Evolutionary conservation across 2,888 invertebrate species (phyloP).

Genomic region (Drosophila helvetica): DNA sequence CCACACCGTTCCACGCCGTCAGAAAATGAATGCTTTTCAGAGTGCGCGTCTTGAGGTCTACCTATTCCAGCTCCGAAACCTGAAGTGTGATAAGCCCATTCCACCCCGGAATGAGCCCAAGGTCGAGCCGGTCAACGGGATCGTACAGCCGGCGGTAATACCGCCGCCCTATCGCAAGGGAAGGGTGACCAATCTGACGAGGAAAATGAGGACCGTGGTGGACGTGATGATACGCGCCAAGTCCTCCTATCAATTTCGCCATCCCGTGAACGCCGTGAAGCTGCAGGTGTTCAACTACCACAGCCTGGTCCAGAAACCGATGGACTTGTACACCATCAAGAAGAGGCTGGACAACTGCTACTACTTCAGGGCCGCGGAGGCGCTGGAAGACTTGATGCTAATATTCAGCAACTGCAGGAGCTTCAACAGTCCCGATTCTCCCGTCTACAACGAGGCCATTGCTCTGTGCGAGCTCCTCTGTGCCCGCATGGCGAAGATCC

Average conservation of each 20-base stretch:
- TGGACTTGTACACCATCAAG: neutral
- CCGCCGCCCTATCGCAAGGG: slow-evolving; percentile 37
- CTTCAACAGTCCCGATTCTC: no score
- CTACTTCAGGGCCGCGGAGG: no score
- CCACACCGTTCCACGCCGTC: no score
- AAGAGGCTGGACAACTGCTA: neutral
- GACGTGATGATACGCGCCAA: slow-evolving; percentile 6
- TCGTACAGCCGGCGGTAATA: slow-evolving; percentile 49
- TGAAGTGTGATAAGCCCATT: no score
- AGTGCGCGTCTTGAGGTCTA: no score
- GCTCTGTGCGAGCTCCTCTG: no score
- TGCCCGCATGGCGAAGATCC: no score
- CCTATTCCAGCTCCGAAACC: no score
- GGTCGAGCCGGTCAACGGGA: slow-evolving; percentile 45
- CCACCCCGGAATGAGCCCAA: slow-evolving; percentile 12
- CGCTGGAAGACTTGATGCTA: no score
- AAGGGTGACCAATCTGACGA: slow-evolving; percentile 43
- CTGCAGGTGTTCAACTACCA: neutral
- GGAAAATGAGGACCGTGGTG: slow-evolving; percentile 23
- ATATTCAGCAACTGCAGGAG: no score
- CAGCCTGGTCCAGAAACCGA: neutral
- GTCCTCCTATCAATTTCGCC: slow-evolving; percentile 24
- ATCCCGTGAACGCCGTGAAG: neutral
- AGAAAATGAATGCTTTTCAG: no score
- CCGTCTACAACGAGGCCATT: no score